phyloP scores from a whole-genome alignment of 2,113 vertebrate species.

The Ophiodon elongatus region DNA sequence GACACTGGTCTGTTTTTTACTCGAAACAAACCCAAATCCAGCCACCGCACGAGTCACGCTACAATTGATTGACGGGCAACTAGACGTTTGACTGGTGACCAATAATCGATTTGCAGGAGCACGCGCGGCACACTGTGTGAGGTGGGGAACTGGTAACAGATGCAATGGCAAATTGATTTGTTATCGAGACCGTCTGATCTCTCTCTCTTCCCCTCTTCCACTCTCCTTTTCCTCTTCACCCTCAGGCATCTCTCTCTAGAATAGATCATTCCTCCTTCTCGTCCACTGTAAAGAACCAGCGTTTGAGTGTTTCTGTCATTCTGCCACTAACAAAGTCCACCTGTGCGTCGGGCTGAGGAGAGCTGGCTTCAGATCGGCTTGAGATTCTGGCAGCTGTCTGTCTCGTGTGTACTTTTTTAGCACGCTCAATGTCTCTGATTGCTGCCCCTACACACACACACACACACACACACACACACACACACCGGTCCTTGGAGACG shows the following conservation, averaged over 20 bases:
- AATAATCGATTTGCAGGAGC: constrained; percentile 42
- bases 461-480: too few relatives aligned
- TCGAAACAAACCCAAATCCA: constrained; percentile 34
- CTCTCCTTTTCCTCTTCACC: constrained; percentile 30
- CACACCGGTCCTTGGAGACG: not conserved
- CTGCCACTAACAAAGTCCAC: constrained; percentile 66
- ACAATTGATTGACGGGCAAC: constrained; percentile 54
- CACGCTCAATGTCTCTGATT: constrained; percentile 20
- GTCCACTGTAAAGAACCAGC: not conserved
- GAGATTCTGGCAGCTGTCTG: constrained; percentile 35
- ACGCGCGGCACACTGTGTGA: constrained; percentile 28
- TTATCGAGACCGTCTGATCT: constrained; percentile 71
- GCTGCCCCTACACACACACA: not conserved
- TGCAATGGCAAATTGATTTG: constrained; percentile 73
- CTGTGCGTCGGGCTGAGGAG: constrained; percentile 50
- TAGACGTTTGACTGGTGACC: constrained; percentile 43
- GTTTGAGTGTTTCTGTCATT: constrained; percentile 11
- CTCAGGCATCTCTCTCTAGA: constrained; percentile 8
- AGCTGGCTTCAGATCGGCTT: constrained; percentile 4
- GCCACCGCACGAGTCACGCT: constrained; percentile 27
- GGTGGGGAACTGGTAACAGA: constrained; percentile 57
- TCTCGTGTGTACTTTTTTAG: constrained; percentile 37
- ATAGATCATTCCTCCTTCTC: not conserved
- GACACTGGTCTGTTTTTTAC: constrained; percentile 47
- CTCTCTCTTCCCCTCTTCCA: constrained; percentile 41